Conservation (phyloP, 2,797 vertebrate genomes). For the Natrix natrix region DNA sequence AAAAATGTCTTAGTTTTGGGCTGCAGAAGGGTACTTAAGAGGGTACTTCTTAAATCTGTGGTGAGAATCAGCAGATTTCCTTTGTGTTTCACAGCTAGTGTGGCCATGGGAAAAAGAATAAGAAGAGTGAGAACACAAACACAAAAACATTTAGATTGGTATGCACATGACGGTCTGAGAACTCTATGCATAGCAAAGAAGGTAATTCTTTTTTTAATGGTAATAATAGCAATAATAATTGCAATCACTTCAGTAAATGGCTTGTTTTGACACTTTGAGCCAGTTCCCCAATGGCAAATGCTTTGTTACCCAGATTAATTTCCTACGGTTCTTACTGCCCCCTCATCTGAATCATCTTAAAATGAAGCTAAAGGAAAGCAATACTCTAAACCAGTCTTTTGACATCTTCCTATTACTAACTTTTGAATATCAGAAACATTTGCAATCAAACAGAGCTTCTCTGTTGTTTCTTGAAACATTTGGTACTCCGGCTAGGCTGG, state of each 20-base stretch:
- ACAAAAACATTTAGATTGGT: conserved; percentile 85
- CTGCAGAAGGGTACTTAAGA: neutral
- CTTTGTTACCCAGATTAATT: neutral
- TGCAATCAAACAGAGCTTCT: neutral
- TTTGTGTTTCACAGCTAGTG: conserved; percentile 68
- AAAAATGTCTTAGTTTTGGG: neutral
- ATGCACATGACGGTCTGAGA: conserved; percentile 85
- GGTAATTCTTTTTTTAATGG: conserved; percentile 65
- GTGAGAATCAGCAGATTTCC: conserved; percentile 29
- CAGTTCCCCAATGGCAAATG: neutral
- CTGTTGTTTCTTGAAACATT: conserved; percentile 15
- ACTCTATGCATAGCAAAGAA: conserved; percentile 93
- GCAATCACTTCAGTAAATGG: neutral
- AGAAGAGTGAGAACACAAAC: conserved; percentile 78
- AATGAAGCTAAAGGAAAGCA: conserved; percentile 14
- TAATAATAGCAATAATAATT: neutral
- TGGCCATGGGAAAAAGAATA: conserved; percentile 63
- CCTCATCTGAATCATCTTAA: neutral
- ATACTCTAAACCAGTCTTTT: conserved; percentile 16
- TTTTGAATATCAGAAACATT: conserved; percentile 12
- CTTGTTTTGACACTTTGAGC: conserved; percentile 4
- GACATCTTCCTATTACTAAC: conserved; percentile 22
- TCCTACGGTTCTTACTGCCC: conserved; percentile 4
- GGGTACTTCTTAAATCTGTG: conserved; percentile 5
- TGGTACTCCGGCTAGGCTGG: conserved; percentile 4